Base-by-base conservation (phyloP, 2,797 vertebrate species). In the Lagocephalus sceleratus region DNA sequence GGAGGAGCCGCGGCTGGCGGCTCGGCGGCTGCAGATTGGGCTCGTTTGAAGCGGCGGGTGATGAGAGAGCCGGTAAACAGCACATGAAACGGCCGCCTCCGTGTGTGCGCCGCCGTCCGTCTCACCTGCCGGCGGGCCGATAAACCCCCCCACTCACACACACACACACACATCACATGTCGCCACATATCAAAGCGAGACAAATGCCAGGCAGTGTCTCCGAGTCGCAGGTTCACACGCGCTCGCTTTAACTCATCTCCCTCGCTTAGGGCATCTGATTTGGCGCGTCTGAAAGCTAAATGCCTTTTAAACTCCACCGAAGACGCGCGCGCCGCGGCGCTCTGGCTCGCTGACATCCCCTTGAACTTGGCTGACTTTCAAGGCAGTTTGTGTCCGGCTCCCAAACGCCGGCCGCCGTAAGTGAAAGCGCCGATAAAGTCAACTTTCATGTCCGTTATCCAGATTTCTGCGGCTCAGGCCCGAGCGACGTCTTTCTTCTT, bases 131-230 rank as follows among this genome's bases (percentile, higher is more conserved):
- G 83, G 78, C 10, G 71, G 68, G 75, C 79, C 75, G 89, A 91
- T 91, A 91, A 91, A n/a, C n/a, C n/a, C n/a, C n/a, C n/a, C n/a
- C n/a, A n/a, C n/a, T n/a, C n/a, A n/a, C n/a, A n/a, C n/a, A n/a
- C n/a, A n/a, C n/a, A n/a, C n/a, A n/a, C n/a, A n/a, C n/a, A n/a
- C 85, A 76, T 88, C 86, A 87, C 75, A 86, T 80, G 81, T 60
- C 52, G 53, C 69, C 83, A n/a, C n/a, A 83, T 87, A 90, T 90
- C 88, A 91, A 91, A 90, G 85, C 68, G 71, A 59, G 54, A 79
- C 79, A 90, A 87, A 90, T 89, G 86, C 86, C 89, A 90, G 75
- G 86, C 87, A 86, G 78, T 82, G 86, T 87, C 85, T 87, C 77
- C 40, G 56, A 73, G 76, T 71, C 68, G 61, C 71, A 81, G 80